Base-by-base conservation (phyloP, 1,140 invertebrate genomes). In the Papilio polyxenes region DNA sequence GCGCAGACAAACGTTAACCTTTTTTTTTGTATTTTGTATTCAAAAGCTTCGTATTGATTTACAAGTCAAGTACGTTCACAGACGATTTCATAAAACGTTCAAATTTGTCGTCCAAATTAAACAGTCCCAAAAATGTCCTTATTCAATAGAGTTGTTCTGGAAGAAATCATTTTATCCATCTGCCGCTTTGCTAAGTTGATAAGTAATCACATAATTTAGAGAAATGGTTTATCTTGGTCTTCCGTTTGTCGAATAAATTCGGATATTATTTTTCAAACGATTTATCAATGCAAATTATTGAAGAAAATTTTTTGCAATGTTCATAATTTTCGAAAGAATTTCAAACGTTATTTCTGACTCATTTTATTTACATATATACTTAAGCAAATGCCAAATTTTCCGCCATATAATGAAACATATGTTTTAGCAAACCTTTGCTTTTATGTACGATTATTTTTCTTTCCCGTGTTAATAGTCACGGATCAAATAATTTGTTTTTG, bases 1-100 rank as follows among this genome's bases (percentile, higher is more conserved):
- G 31, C 31, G 23, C 10, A 37, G 65, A 37, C 83, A 82, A 84
- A 83, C 86, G 85, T 84, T 82, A 86, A 87, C 88, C 86, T 87
- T 88, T 88, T 31, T 31, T 31, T 87, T 89, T 85, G 37, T 72
- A 72, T 86, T 86, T 79, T 85, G 82, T 83, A 75, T 80, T 23
- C 86, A 88, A 88, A 85, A 84, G 85, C 75, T 80, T 84, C 81
- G 82, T 86, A 87, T 89, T 85, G 83, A 83, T 88, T 85, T 77
- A 84, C 83, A 82, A 86, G 87, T 86, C 78, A 75, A 65, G 76
- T 83, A 81, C 82, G 82, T 83, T 85, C 84, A 84, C 84, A 81
- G 83, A 84, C 80, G 78, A 80, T 84, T 69, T 75, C 53, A 81
- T 82, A 83, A 82, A 85, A 85, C 75, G 59, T 78, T 79, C 76